Base-by-base conservation (phyloP, 2,888 invertebrate genomes). In the Melipona bicolor region DNA sequence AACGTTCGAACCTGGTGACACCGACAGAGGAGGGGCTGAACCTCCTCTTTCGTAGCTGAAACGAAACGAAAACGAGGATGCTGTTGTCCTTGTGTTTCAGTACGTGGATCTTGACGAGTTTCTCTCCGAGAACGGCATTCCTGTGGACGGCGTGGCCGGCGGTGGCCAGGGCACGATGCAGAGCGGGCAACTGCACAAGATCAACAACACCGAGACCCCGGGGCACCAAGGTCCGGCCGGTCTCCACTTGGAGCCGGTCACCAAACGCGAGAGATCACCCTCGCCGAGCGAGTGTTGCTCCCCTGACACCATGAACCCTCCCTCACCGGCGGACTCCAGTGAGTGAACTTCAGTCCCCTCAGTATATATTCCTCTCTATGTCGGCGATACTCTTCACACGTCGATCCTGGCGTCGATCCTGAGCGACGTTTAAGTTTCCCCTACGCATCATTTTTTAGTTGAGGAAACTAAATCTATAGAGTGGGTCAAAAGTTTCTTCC, bases 81-180 rank as follows among this genome's bases (percentile, higher is more conserved):
- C 21, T 56, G 69, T 76, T 19, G 52, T 24, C 32, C 52, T 83
- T 27, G 36, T 62, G 90, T 96, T 96, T 91, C 96, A 98, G 98
- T 99, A 98, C 95, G 98, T 99, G 96, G 99, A 99, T 96, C 96
- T 99, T 95, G 99, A 99, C 95, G 99, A 99, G 96, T 99, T 99
- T 95, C 96, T 99, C 93, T 98, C 98, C 94, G 99, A 99, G 95
- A 99, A 98, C 95, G 98, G 98, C 92, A 98, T 98, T 95, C 98
- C 98, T 89, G 97, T 97, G 95, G 98, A 98, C 94, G 96, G 96
- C 1, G 95, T 97, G 94, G 96, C 95, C 71, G 93, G 93, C 83
- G 96, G 96, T 90, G 96, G 96, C 88, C 94, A 94, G 78, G 90
- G 91, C 84, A 88, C 92, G 83, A 94, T 94, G 93, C 94, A 92